Percentiles rank a stretch among this genome's conserved stretches.
Conservation (phyloP, 2,888 invertebrate species). For the Noctuana brunneofusca region DNA sequence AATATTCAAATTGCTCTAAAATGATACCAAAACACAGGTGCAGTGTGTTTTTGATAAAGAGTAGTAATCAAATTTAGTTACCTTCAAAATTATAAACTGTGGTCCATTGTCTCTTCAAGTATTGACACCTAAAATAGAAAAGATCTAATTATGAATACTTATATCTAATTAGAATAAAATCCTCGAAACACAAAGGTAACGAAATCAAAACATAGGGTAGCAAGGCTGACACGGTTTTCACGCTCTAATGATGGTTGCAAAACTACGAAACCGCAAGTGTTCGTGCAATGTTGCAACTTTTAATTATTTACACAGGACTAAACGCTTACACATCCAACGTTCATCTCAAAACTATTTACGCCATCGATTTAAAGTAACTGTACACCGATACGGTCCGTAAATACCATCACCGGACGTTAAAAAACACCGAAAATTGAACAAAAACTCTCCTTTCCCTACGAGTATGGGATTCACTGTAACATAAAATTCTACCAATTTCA, state of each 20-base stretch:
- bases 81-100: conserved; percentile 45
- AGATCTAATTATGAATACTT: neutral
- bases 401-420: conserved; percentile 56
- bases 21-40: neutral
- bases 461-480: conserved; percentile 60
- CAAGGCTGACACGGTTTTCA: conserved; percentile 74
- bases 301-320: conserved; percentile 45
- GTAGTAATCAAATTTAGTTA: conserved; percentile 26
- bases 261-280: conserved; percentile 62
- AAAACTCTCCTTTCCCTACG: conserved; percentile 67
- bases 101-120: conserved; percentile 44
- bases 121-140: conserved; percentile 40
- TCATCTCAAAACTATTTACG: conserved; percentile 45
- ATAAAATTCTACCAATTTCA: conserved; percentile 58
- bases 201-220: conserved; percentile 44
- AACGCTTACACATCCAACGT: conserved; percentile 43
- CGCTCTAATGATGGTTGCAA: conserved; percentile 79
- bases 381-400: conserved; percentile 62
- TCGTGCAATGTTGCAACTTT: conserved; percentile 54
- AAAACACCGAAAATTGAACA: conserved; percentile 56
- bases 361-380: conserved; percentile 57
- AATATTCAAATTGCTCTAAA: neutral
- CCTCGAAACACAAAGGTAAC: conserved; percentile 53
- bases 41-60: neutral
- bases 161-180: conserved; percentile 47